phyloP scores from a whole-genome alignment of 2,797 vertebrate species.

The Luscinia megarhynchos region DNA sequence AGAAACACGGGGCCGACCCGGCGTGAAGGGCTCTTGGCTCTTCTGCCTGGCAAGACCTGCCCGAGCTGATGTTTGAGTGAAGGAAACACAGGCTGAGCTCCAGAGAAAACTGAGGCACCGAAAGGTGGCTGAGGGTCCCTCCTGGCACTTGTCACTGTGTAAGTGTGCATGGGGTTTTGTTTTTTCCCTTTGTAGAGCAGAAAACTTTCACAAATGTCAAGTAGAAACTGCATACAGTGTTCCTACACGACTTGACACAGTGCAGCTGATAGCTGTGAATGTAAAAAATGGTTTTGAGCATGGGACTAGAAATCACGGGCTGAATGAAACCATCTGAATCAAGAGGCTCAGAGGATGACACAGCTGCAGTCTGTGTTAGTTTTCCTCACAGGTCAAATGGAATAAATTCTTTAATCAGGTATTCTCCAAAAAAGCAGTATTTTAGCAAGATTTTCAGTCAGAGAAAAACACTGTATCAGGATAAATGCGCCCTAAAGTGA shows the following conservation, averaged over 20 bases:
- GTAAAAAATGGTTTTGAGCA: background rate
- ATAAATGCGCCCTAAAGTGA: background rate
- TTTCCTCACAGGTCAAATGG: background rate
- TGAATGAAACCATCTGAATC: background rate
- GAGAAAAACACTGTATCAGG: background rate
- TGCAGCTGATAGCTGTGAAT: background rate
- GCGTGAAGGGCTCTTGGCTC: background rate
- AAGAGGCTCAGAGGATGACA: background rate
- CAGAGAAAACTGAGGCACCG: rapidly evolving
- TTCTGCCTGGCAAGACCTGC: background rate
- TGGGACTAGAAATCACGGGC: background rate
- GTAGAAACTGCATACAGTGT: background rate
- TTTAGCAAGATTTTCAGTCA: background rate
- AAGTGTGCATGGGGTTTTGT: background rate
- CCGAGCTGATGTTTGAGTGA: rapidly evolving
- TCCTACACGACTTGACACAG: background rate
- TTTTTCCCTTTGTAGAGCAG: background rate
- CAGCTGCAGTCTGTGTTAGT: background rate
- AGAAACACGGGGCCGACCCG: rapidly evolving
- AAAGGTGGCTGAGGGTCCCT: rapidly evolving
- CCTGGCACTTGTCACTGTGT: rapidly evolving
- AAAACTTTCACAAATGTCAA: background rate
- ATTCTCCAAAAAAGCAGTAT: background rate
- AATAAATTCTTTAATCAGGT: background rate
- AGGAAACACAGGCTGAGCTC: background rate